Conservation (phyloP, 2,797 vertebrate species). For the Buceros bicornis region DNA sequence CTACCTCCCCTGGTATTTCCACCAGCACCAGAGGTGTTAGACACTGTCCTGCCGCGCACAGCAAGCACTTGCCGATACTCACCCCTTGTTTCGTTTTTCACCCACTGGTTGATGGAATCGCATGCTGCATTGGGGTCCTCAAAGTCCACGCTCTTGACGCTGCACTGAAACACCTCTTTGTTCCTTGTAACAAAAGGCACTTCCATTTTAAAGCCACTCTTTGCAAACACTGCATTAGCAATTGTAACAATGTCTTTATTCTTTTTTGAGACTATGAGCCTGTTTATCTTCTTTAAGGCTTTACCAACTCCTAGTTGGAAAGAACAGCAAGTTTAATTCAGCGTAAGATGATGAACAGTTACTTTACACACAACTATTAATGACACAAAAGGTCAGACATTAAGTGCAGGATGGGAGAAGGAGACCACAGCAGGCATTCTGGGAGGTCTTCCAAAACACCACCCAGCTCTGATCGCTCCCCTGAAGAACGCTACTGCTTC, state of each 20-base stretch:
- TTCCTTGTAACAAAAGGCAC: conserved; percentile 86
- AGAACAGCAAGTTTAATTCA: conserved; percentile 57
- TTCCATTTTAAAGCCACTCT: conserved; percentile 86
- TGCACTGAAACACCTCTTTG: conserved; percentile 91
- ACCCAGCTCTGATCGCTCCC: not conserved
- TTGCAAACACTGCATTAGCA: conserved; percentile 91
- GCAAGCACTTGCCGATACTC: conserved; percentile 36
- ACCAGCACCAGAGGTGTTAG: not conserved
- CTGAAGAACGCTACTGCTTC: not conserved
- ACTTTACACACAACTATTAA: conserved; percentile 19
- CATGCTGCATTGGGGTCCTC: conserved; percentile 82
- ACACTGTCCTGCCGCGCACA: not conserved
- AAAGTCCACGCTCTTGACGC: conserved; percentile 86
- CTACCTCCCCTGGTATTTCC: not conserved
- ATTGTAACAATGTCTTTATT: conserved; percentile 91
- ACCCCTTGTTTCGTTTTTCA: conserved; percentile 93
- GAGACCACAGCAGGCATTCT: not conserved
- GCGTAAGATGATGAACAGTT: conserved; percentile 22
- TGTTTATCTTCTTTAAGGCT: conserved; percentile 93
- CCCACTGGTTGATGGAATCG: conserved; percentile 90
- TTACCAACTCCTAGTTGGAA: conserved; percentile 88
- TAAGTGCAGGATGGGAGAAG: not conserved
- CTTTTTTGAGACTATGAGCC: conserved; percentile 88
- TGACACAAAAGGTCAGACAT: not conserved
- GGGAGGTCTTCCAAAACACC: not conserved